Evolutionary conservation across 2,797 vertebrate species (phyloP), one percentile per base, ranked within the genome.

Genomic region (Hoplostethus mediterraneus): DNA sequence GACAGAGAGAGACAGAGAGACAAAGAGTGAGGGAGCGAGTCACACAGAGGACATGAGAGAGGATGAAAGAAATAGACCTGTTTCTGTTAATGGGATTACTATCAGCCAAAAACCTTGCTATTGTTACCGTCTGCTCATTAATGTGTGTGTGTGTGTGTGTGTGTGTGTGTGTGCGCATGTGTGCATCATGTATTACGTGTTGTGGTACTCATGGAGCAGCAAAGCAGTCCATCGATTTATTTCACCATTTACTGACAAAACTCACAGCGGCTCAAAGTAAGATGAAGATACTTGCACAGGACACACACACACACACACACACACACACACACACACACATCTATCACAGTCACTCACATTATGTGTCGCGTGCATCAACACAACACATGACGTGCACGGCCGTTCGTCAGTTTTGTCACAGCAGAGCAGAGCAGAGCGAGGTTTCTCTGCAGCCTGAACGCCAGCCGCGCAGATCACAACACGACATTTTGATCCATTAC

Each of bases 401-500:
- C 73, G 64, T 79, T 66, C 80, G 59, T 30, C 64, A 40, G 81
- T 74, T 74, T 75, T 80, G 71, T 76, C 60, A 66, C 59, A 64
- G 75, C 67, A 36, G 69, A 73, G 66, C 38, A 33, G 47, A 54
- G 61, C 69, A 84, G 79, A 71, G 44, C 63, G 16, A 17, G 69
- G 78, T 69, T 82, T 73, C 62, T 73, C 58, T 63, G 69, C 21
- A 53, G 80, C 85, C 81, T 87, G 92, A 91, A 93, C 89, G 88
- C 77, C 88, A 88, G 58, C 67, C 31, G 71, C 64, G 71, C 71
- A 87, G 83, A 92, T 91, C 91, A 21, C 21, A 21, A 92, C 89
- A 88, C 80, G 80, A 60, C 63, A 68, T 74, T 38, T 66, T 79
- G 85, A 93, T 92, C 88, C 92, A 89, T 92, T 91, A 88, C 82